Evolutionary conservation across 2,888 invertebrate species (phyloP).

Genomic region (Heteropelma amictum): DNA sequence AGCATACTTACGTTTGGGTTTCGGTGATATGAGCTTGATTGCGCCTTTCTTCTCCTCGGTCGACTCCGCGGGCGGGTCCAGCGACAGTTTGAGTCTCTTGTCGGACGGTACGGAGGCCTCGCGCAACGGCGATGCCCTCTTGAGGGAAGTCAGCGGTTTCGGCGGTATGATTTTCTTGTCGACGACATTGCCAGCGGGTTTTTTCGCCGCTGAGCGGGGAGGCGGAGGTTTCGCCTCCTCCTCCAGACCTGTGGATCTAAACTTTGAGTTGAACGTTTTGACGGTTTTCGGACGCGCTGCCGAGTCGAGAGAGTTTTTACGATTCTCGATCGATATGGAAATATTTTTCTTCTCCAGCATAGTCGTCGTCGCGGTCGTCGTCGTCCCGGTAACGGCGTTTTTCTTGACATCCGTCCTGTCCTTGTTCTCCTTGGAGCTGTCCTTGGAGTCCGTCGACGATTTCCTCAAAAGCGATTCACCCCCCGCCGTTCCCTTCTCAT

Average conservation of each 20-base stretch:
- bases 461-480: constrained; percentile 66
- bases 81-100: constrained; percentile 85
- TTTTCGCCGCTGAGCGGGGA: constrained; percentile 84
- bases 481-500: constrained; percentile 69
- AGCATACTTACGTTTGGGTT: constrained; percentile 93
- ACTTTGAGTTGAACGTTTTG: constrained; percentile 94
- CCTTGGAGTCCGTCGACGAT: constrained; percentile 72
- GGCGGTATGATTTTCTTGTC: constrained; percentile 76
- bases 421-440: constrained; percentile 73
- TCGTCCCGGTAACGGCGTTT: constrained; percentile 65
- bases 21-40: constrained; percentile 92
- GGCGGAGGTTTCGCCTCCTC: constrained; percentile 93
- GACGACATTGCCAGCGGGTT: constrained; percentile 75
- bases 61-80: constrained; percentile 69
- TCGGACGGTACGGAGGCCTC: constrained; percentile 81
- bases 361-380: background rate
- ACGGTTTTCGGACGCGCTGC: constrained; percentile 92
- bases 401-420: constrained; percentile 75
- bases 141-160: constrained; percentile 78
- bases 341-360: constrained; percentile 83
- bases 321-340: constrained; percentile 89
- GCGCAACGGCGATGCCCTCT: constrained; percentile 77
- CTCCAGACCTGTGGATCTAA: constrained; percentile 93
- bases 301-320: constrained; percentile 82
- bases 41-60: constrained; percentile 86